Conservation (phyloP, 92 coral and sea anemone species). For the Heliopora coerulea region DNA sequence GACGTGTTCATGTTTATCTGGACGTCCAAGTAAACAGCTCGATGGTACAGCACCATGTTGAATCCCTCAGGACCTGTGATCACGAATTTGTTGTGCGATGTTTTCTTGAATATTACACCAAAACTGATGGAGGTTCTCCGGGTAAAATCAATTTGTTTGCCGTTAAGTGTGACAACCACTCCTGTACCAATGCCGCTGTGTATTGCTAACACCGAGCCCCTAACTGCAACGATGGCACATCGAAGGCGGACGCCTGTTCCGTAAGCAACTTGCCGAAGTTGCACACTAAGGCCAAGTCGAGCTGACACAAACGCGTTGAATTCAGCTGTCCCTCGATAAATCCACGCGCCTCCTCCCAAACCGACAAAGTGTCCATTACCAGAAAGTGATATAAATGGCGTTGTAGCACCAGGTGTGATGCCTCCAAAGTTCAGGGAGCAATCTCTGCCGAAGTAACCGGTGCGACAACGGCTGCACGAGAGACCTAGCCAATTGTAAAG, state of each 20-base stretch:
- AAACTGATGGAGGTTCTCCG: constrained; percentile 51
- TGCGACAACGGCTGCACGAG: constrained; percentile 76
- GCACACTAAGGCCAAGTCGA: constrained; percentile 78
- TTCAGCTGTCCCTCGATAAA: constrained; percentile 77
- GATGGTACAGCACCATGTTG: constrained; percentile 67
- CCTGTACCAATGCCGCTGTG: constrained; percentile 72
- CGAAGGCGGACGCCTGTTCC: constrained; percentile 79
- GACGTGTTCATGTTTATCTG: constrained; percentile 65
- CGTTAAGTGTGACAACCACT: constrained; percentile 61
- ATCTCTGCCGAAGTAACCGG: constrained; percentile 71
- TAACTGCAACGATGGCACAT: constrained; percentile 64
- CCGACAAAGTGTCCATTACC: constrained; percentile 87
- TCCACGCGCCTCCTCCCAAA: constrained; percentile 72
- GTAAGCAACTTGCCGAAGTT: constrained; percentile 75
- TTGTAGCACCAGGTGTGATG: constrained; percentile 27
- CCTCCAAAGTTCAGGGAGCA: constrained; percentile 71
- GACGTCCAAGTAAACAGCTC: constrained; percentile 66
- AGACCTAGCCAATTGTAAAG: constrained; percentile 74
- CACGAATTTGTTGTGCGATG: constrained; percentile 58
- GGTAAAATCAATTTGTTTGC: constrained; percentile 53
- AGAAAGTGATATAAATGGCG: constrained; percentile 59
- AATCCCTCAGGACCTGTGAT: constrained; percentile 86
- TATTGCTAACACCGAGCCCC: constrained; percentile 56
- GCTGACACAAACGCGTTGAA: constrained; percentile 65
- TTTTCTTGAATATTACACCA: constrained; percentile 70